Evolutionary conservation across 2,888 invertebrate species (phyloP), one percentile per base, ranked within the genome.

Genomic region (Trichogramma dendrolimi): DNA sequence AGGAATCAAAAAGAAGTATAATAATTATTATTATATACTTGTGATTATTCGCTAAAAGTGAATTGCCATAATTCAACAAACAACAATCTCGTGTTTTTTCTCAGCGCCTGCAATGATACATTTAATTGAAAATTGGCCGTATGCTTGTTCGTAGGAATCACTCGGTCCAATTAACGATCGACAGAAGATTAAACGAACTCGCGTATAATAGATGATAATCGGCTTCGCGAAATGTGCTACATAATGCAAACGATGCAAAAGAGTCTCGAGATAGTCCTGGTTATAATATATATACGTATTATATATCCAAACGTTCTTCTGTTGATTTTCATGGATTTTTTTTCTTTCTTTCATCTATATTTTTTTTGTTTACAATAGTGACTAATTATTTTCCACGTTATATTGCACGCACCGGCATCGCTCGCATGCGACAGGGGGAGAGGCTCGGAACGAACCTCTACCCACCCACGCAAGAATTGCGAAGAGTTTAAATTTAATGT

Each of bases 361-460:
- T 41, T 40, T n/a, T 48, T 54, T 38, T n/a, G n/a, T 42, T 38
- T 61, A 63, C 27, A 27, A 27, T 27, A 55, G 11, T 11, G 48
- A 48, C 27, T 6, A 14, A 14, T 48, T 11, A 48, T 14, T 4
- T 48, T 51, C 58, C 47, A 48, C 57, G 6, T 70, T 71, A 77
- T 79, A 79, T 79, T 79, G 79, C 79, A 79, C 79, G 71, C 73
- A 71, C 79, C 79, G 79, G 79, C 79, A 75, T 74, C 27, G 27
- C 27, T 27, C 27, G 27, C 27, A 27, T 27, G 27, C 27, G 27
- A 27, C 48, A 70, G 70, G 70, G 63, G 66, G 68, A 70, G 68
- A 67, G 63, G 48, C 38, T 61, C 52, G 38, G 44, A 46, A 50
- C 52, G 58, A 55, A 46, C 62, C 61, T 39, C 14, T 5, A 38